Conservation (phyloP, 1,140 invertebrate genomes). For the Scaptomyza hsui region DNA sequence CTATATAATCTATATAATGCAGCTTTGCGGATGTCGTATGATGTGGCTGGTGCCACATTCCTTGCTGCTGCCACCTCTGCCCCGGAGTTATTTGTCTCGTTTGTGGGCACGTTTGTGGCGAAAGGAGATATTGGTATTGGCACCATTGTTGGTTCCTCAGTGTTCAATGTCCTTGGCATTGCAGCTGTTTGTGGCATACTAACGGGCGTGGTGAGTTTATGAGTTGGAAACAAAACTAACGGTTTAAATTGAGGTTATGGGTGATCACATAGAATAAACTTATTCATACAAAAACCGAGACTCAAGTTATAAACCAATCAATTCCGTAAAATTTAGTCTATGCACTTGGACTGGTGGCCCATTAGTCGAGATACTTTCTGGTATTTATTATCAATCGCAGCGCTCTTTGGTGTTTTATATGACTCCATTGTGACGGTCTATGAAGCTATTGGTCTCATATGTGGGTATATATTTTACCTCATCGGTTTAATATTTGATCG, state of each 20-base stretch:
- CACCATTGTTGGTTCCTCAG: conserved; percentile 95
- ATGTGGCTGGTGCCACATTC: conserved; percentile 94
- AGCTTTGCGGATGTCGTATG: conserved; percentile 91
- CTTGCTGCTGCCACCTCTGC: conserved; percentile 96
- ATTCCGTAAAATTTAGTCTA: too few relatives aligned
- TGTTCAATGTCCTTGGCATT: conserved; percentile 96
- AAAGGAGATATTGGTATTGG: conserved; percentile 93
- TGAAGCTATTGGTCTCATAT: not conserved
- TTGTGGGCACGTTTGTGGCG: conserved; percentile 94
- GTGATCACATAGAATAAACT: too few relatives aligned
- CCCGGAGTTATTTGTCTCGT: conserved; percentile 97
- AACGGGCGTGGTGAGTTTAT: conserved; percentile 22
- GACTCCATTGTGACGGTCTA: conserved; percentile 6
- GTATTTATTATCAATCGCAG: conserved; percentile 85
- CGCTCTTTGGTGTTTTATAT: conserved; percentile 10
- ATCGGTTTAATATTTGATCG: conserved; percentile 24
- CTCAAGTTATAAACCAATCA: too few relatives aligned
- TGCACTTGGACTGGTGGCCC: conserved; percentile 90
- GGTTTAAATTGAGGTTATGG: not conserved
- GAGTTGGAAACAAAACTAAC: not conserved
- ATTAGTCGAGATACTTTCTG: conserved; percentile 93
- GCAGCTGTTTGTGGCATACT: conserved; percentile 94
- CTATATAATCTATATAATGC: too few relatives aligned
- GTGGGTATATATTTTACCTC: conserved; percentile 30
- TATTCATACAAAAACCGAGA: too few relatives aligned